phyloP scores from a whole-genome alignment of 2,888 invertebrate species.

The Euphydryas editha region DNA sequence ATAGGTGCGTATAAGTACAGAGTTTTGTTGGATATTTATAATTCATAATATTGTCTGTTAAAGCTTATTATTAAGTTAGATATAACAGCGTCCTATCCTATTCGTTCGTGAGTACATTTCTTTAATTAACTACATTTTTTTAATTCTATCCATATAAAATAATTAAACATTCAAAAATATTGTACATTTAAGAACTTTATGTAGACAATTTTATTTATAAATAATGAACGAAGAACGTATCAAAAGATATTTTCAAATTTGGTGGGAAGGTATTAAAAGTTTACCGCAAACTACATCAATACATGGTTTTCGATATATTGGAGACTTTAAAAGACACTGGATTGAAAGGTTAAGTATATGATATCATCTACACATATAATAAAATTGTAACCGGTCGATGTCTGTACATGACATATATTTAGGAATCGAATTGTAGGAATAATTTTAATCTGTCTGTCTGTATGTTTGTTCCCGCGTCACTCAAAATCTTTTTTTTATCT shows the following conservation, averaged over 20 bases:
- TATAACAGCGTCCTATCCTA: neutral
- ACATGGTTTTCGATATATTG: constrained; percentile 86
- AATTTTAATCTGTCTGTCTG: no score
- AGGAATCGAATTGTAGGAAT: no score
- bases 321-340: constrained; percentile 85
- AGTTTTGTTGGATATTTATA: neutral
- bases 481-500: no score
- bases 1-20: neutral
- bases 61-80: neutral
- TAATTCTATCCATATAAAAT: no score
- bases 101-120: no score
- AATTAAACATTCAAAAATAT: no score
- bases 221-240: constrained; percentile 49
- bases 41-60: neutral
- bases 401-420: no score
- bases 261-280: constrained; percentile 77
- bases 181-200: neutral
- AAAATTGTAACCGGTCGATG: no score
- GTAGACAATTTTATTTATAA: neutral
- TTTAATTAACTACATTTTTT: neutral
- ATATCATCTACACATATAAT: neutral
- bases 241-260: constrained; percentile 63
- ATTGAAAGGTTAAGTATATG: constrained; percentile 78
- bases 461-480: no score
- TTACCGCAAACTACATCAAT: constrained; percentile 81